Evolutionary conservation across 2,888 invertebrate species (phyloP), one percentile per base, ranked within the genome.

Genomic region (Dicyrtoma fusca): DNA sequence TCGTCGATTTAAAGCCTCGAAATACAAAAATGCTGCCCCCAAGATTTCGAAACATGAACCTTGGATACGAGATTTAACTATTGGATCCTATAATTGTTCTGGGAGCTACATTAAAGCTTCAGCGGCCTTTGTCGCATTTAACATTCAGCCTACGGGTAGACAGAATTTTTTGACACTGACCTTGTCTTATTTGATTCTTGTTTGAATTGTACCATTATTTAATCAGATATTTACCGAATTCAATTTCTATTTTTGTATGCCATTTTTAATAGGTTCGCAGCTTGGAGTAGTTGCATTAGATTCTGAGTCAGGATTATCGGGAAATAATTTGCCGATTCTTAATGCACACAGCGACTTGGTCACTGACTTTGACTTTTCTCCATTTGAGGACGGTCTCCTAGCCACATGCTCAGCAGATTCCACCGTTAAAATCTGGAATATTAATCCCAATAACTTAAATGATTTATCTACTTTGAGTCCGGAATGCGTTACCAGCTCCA

Each of bases 11-110:
- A 96, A 97, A 88, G 94, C 95, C 83, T 96, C 96, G 76, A 97
- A 97, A 85, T 97, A 94, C 86, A 97, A 97, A 88, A 97, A 97
- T 90, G 95, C 97, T 77, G 92, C 94, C 80, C 95, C 97, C 55
- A 95, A 95, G 82, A 91, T 95, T 82, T 95, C 96, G 49, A 97
- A 96, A 84, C 94, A 95, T 74, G 96, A 97, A 87, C 91, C 92
- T 79, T 84, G 84, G 82, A 88, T 92, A 79, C 88, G 93, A 80
- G 96, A 96, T 84, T 89, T 97, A 80, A 91, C 91, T 82, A 93
- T 96, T 73, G 95, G 95, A 34, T 94, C 93, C 44, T 92, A 96
- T 84, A 94, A 94, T 83, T 95, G 95, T 19, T 95, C 92, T 86
- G 95, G 97, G 73, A 96, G 96, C 84, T 96, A 95, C 84, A 95